Percentiles rank a stretch among this genome's conserved stretches.
These are phyloP conservation scores for Rhyacophila brunnea DNA, from an alignment of 1,140 invertebrate genomes.

Conservation along the genomic window DNA sequence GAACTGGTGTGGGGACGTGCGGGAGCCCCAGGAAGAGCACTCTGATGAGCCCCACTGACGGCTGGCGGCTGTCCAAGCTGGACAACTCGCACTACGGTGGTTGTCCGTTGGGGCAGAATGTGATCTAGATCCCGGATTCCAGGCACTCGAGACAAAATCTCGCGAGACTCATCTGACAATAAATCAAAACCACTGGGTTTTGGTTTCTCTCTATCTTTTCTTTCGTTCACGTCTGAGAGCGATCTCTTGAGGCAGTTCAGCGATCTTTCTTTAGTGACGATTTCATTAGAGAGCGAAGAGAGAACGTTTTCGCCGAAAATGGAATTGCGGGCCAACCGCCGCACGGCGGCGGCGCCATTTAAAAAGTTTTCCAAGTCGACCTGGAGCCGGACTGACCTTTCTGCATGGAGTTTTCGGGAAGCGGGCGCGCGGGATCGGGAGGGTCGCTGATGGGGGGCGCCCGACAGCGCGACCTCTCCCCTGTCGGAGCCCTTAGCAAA, in stretches of 20 bases:
- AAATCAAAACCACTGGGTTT: not conserved
- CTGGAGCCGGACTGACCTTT: not conserved
- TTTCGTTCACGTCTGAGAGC: not conserved
- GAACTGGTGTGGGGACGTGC: constrained; percentile 42
- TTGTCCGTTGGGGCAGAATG: constrained; percentile 38
- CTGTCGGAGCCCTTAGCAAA: constrained; percentile 57
- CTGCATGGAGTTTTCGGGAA: constrained; percentile 30
- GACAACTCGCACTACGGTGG: constrained; percentile 46
- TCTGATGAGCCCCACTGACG: constrained; percentile 49
- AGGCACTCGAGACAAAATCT: constrained; percentile 28
- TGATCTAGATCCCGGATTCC: constrained; percentile 41
- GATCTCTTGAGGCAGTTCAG: not conserved
- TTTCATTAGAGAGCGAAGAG: no score
- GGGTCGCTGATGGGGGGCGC: constrained; percentile 54
- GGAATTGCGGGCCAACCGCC: no score
- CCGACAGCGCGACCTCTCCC: constrained; percentile 57
- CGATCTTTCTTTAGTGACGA: no score
- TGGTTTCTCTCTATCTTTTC: not conserved
- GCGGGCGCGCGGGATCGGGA: constrained; percentile 38
- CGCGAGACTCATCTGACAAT: not conserved
- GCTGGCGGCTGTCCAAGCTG: constrained; percentile 50
- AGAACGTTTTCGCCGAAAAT: no score
- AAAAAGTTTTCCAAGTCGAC: constrained; percentile 10
- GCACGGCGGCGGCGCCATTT: not conserved
- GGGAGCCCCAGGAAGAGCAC: constrained; percentile 47